Conservation (phyloP, 2,797 vertebrate genomes). For the Xenopus petersii region DNA sequence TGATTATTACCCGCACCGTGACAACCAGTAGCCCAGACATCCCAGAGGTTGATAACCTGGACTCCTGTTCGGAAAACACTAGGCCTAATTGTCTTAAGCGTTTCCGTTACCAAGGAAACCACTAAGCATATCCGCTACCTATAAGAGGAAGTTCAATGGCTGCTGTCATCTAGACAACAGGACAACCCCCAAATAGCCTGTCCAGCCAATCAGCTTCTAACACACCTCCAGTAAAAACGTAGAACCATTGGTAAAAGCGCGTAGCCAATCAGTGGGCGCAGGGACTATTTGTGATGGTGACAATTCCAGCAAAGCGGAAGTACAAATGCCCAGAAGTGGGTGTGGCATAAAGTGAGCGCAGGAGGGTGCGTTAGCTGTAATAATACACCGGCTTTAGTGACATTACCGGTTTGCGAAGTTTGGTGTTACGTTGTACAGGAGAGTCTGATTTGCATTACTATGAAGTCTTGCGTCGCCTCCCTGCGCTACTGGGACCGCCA, state of each 20-base stretch:
- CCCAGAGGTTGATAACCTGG: too few species aligned
- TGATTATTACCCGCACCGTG: not conserved
- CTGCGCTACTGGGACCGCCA: too few species aligned
- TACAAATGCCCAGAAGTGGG: not conserved
- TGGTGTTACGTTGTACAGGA: too few species aligned
- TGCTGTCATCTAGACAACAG: not conserved
- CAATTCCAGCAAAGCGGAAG: conserved; percentile 43
- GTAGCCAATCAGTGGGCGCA: not conserved
- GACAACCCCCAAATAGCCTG: not conserved
- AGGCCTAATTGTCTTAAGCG: too few species aligned
- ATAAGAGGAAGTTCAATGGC: not conserved
- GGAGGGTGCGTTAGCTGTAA: too few species aligned
- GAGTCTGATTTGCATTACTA: too few species aligned
- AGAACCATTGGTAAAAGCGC: not conserved
- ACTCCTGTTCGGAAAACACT: too few species aligned
- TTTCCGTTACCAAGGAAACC: conserved; percentile 5
- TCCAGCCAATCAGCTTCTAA: conserved; percentile 20
- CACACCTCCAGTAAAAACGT: conserved; percentile 8
- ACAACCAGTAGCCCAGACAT: too few species aligned
- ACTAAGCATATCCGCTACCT: not conserved
- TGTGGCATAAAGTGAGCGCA: not conserved
- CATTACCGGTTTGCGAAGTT: too few species aligned
- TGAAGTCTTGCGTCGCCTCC: too few species aligned
- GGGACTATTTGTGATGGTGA: conserved; percentile 7
- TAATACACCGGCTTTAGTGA: too few species aligned